Base-by-base conservation (phyloP, 2,113 vertebrate genomes). In the Sisor rabdophorus region DNA sequence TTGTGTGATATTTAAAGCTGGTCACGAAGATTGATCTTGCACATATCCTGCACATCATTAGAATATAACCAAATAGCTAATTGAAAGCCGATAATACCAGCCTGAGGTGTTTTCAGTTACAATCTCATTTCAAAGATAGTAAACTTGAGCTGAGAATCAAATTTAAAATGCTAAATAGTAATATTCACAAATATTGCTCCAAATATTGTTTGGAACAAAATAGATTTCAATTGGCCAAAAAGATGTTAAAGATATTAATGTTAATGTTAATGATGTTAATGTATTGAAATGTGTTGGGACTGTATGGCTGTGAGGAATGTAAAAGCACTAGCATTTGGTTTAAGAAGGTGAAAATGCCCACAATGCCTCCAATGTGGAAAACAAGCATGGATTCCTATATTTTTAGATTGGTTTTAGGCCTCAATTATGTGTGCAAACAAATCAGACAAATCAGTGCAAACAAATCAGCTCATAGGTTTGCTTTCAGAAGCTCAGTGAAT, bases 1-100 rank as follows among this genome's bases (percentile, higher is more conserved):
- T 54, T 55, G 30, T 30, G 24, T 55, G n/a, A 6, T 6, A 54
- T 75, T 67, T 67, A 64, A 55, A 32, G 15, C 20, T 53, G 26
- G n/a, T 16, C 28, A 64, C 47, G 0, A 8, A 54, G 61, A 56
- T 24, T 54, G 11, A 65, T 67, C 40, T n/a, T 24, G 13, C 48
- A 26, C 60, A 54, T 64, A 75, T 67, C 36, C 60, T 44, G 61
- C 50, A 26, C 6, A 48, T 75, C 26, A 65, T 67, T 63, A 67
- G 7, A 63, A 17, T 67, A 75, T 56, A 26, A 28, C 16, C 59
- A 53, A 10, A 65, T 65, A 50, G 61, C 16, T 44, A 44, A 65
- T 55, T 75, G 17, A 65, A 20, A 75, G 60, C 59, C 48, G 56
- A 36, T 3, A 54, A 58, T n/a, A 54, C 40, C 54, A 36, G n/a